Evolutionary conservation across 2,113 vertebrate species (phyloP).

Genomic region (Brachyhypopomus gauderio): DNA sequence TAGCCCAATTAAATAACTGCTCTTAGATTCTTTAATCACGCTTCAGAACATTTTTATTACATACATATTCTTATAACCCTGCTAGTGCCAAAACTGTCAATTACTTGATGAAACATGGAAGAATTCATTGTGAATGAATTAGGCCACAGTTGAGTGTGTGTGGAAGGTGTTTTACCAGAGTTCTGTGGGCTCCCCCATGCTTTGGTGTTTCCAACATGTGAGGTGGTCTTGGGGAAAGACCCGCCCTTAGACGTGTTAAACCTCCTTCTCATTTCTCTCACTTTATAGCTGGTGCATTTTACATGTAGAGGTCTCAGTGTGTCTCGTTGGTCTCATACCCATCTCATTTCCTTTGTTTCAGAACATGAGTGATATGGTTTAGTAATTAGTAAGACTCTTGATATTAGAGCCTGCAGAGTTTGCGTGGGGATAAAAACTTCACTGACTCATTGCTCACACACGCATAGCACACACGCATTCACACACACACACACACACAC

Average conservation of each 20-base stretch:
- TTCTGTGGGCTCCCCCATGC: background rate
- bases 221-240: background rate
- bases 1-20: no score
- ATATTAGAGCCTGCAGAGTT: slow-evolving; percentile 7
- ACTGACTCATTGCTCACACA: background rate
- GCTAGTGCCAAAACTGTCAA: no score
- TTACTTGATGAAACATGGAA: background rate
- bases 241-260: background rate
- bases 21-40: no score
- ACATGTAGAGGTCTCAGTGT: background rate
- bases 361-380: slow-evolving; percentile 16
- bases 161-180: slow-evolving; percentile 16
- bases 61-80: no score
- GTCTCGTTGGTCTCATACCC: background rate
- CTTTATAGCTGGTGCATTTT: slow-evolving; percentile 6
- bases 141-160: background rate
- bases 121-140: background rate
- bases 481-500: background rate
- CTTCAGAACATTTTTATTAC: no score
- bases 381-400: slow-evolving; percentile 6
- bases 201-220: slow-evolving; percentile 4
- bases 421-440: background rate
- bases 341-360: background rate
- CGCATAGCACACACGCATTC: background rate
- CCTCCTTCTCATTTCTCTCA: background rate